Evolutionary conservation across 2,888 invertebrate species (phyloP).

Genomic region (Zygothrica quintamaculata): DNA sequence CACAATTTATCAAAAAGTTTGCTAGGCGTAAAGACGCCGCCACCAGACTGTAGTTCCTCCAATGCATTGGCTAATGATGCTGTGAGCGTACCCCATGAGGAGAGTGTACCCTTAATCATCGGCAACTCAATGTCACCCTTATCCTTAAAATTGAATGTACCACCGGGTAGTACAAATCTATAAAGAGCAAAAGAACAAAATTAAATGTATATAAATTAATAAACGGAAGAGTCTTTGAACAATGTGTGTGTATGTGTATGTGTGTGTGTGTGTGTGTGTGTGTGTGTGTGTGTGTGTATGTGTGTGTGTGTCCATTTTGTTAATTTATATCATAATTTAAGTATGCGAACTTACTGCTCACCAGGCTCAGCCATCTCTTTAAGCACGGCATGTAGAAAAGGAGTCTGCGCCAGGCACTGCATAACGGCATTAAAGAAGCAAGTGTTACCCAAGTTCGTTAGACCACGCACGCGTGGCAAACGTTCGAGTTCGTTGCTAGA

Average conservation of each 20-base stretch:
- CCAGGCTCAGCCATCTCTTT: slow-evolving; percentile 89
- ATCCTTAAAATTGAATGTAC: slow-evolving; percentile 86
- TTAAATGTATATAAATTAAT: not conserved
- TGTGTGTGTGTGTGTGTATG: not conserved
- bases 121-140: slow-evolving; percentile 87
- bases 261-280: not conserved
- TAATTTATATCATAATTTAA: no score
- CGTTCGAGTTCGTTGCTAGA: slow-evolving; percentile 43
- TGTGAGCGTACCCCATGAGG: slow-evolving; percentile 89
- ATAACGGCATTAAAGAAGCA: slow-evolving; percentile 99
- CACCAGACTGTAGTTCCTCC: slow-evolving; percentile 87
- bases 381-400: slow-evolving; percentile 89
- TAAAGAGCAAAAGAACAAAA: slow-evolving; percentile 10
- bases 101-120: slow-evolving; percentile 88
- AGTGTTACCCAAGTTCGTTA: slow-evolving; percentile 96
- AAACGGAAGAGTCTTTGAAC: no score
- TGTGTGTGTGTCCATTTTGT: no score
- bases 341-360: slow-evolving; percentile 85
- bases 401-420: slow-evolving; percentile 95
- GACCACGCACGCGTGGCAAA: slow-evolving; percentile 89
- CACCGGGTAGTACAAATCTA: slow-evolving; percentile 90
- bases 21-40: slow-evolving; percentile 88
- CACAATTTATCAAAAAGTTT: slow-evolving; percentile 88
- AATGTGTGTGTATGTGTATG: not conserved
- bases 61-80: slow-evolving; percentile 89